Evolutionary conservation across 2,113 vertebrate genomes (phyloP).

Genomic region (Chauna torquata): DNA sequence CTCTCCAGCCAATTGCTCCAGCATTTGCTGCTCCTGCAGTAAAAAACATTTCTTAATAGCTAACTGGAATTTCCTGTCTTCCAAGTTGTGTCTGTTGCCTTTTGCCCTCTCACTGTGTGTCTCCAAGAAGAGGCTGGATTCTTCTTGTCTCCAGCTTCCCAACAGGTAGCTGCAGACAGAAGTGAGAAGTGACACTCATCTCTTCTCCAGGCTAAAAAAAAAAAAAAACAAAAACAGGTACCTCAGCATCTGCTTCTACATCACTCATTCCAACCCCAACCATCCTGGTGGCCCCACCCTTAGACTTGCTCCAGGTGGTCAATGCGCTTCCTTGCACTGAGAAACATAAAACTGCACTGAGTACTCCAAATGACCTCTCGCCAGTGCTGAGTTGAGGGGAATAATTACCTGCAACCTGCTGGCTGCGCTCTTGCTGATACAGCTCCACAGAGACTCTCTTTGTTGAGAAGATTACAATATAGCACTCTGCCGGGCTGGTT

Average conservation of each 20-base stretch:
- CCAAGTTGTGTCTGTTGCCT: neutral
- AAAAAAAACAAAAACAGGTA: neutral
- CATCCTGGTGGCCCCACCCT: neutral
- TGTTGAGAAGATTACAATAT: neutral
- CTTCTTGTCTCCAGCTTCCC: neutral
- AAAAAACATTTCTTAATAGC: neutral
- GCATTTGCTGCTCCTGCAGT: neutral
- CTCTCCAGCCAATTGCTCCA: neutral
- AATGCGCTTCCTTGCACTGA: neutral
- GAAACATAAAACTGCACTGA: neutral
- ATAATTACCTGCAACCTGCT: neutral
- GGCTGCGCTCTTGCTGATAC: neutral
- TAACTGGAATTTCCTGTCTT: neutral
- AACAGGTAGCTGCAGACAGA: neutral
- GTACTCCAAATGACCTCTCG: neutral
- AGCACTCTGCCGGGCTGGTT: neutral
- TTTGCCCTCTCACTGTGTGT: neutral
- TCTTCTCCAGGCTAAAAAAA: neutral
- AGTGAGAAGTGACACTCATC: neutral
- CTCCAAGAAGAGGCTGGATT: neutral
- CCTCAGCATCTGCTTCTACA: neutral
- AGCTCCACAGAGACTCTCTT: neutral
- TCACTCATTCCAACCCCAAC: fast-evolving
- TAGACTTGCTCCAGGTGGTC: neutral
- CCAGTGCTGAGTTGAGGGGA: neutral